phyloP scores from a whole-genome alignment of 2,797 vertebrate species.

The Neosilurus hyrtlii region DNA sequence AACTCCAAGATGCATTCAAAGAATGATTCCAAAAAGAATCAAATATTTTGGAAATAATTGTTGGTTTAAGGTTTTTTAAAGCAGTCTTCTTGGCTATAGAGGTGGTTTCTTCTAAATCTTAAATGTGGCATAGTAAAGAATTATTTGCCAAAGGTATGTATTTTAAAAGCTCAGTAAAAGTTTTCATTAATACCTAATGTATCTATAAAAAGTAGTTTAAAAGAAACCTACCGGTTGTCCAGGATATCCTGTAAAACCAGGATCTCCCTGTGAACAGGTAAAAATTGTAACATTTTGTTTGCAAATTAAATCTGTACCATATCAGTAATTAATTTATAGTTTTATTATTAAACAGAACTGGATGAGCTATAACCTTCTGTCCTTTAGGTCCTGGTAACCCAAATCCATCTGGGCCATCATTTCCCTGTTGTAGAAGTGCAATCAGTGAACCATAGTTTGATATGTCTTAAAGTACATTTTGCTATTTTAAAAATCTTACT shows the following conservation, averaged over 20 bases:
- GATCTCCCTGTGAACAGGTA: constrained; percentile 69
- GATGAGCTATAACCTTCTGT: constrained; percentile 69
- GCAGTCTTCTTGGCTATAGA: too few relatives aligned
- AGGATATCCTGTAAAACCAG: constrained; percentile 79
- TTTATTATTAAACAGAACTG: background rate
- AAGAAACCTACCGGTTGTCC: constrained; percentile 71
- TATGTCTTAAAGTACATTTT: background rate
- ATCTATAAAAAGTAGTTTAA: too few relatives aligned
- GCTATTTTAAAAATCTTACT: constrained; percentile 62
- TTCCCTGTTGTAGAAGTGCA: constrained; percentile 69
- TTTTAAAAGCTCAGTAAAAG: too few relatives aligned
- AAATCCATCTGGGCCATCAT: constrained; percentile 73
- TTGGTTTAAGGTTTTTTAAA: too few relatives aligned
- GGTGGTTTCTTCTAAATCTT: too few relatives aligned
- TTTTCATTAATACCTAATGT: too few relatives aligned
- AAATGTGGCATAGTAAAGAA: too few relatives aligned
- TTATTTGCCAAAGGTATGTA: too few relatives aligned
- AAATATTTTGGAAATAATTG: too few relatives aligned
- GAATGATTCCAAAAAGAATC: too few relatives aligned
- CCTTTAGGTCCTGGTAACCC: constrained; percentile 75
- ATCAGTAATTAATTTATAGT: background rate
- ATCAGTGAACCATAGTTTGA: background rate
- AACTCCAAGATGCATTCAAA: too few relatives aligned
- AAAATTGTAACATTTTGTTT: background rate
- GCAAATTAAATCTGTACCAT: background rate